Evolutionary conservation across 2,888 invertebrate genomes (phyloP).

Genomic region (Troilus luridus): DNA sequence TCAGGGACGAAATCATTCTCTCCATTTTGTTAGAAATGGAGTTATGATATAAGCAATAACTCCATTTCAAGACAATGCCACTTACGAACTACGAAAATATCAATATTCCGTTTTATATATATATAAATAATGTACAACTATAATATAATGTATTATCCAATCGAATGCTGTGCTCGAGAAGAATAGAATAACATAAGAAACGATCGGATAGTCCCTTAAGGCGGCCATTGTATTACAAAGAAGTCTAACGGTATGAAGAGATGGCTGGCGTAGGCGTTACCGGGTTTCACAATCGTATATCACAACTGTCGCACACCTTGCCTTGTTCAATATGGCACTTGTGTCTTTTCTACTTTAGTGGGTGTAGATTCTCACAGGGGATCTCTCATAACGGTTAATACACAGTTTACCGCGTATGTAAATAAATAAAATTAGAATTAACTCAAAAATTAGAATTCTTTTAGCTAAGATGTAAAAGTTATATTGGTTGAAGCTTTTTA

Average conservation of each 20-base stretch:
- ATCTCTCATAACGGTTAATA: background rate
- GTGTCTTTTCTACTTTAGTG: background rate
- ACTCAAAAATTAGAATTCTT: no score
- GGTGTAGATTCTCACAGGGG: background rate
- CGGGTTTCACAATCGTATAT: background rate
- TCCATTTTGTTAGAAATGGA: no score
- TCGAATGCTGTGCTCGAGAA: background rate
- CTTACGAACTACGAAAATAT: no score
- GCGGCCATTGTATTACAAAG: conserved; percentile 18
- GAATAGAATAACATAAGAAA: background rate
- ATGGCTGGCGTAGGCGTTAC: background rate
- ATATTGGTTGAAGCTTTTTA: no score
- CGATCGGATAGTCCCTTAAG: background rate
- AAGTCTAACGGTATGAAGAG: background rate
- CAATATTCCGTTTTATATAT: no score
- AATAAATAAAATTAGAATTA: no score
- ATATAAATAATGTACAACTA: background rate
- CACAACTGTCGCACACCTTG: conserved; percentile 22
- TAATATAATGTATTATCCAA: background rate
- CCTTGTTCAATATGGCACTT: background rate
- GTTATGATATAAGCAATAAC: no score
- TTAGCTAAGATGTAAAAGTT: no score
- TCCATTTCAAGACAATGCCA: no score
- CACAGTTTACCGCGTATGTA: no score
- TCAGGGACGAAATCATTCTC: no score